Percentiles rank a stretch among this genome's conserved stretches.
phyloP scores from a whole-genome alignment of 2,113 vertebrate species.

The Percopsis transmontana region DNA sequence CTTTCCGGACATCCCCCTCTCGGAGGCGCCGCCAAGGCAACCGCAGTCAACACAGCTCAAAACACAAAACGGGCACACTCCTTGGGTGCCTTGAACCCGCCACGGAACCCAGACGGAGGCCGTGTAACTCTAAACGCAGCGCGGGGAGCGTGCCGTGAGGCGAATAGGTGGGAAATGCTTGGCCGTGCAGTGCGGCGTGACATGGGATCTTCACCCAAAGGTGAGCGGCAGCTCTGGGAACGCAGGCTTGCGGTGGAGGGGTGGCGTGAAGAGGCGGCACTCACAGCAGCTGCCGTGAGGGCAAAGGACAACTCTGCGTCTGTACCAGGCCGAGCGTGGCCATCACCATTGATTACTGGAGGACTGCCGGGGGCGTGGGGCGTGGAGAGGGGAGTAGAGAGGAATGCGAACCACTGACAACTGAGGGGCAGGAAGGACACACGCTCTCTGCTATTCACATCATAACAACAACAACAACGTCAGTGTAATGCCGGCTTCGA shows the following conservation, averaged over 20 bases:
- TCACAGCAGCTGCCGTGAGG: constrained; percentile 77
- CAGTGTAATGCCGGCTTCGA: too few relatives aligned
- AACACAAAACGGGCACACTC: constrained; percentile 62
- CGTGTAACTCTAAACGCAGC: constrained; percentile 68
- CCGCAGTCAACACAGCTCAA: constrained; percentile 65
- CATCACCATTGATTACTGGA: too few relatives aligned
- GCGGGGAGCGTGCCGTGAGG: constrained; percentile 45
- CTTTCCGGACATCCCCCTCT: constrained; percentile 65
- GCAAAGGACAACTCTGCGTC: constrained; percentile 43
- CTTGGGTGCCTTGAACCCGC: constrained; percentile 51
- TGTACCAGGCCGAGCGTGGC: constrained; percentile 6
- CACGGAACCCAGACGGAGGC: constrained; percentile 33
- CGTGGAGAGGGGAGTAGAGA: too few relatives aligned
- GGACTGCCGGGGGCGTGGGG: too few relatives aligned
- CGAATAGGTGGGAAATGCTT: constrained; percentile 71
- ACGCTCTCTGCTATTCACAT: too few relatives aligned
- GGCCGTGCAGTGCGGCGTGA: constrained; percentile 34
- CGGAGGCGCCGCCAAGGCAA: constrained; percentile 60
- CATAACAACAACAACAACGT: too few relatives aligned
- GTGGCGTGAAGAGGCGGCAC: constrained; percentile 32
- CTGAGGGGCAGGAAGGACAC: too few relatives aligned
- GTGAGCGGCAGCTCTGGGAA: constrained; percentile 35
- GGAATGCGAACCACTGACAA: too few relatives aligned
- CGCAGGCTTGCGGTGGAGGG: background rate
- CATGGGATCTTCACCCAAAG: constrained; percentile 45